These are phyloP conservation scores for Capromys pilorides DNA, from an alignment of 2,797 vertebrate species.

Conservation along the genomic window DNA sequence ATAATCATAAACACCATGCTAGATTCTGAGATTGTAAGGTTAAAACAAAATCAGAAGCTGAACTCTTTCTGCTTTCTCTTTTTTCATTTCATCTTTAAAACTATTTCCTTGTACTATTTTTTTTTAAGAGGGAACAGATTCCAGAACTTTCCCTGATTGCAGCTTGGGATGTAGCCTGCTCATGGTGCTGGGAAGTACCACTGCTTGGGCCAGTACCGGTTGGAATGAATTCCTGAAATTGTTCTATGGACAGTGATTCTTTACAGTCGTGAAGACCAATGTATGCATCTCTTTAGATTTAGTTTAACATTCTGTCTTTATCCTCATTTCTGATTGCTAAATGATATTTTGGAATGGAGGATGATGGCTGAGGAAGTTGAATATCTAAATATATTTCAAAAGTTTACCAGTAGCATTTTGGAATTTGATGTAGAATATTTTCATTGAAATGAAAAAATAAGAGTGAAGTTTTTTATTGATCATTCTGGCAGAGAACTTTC, in stretches of 20 bases:
- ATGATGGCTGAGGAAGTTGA: background rate
- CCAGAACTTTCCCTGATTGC: background rate
- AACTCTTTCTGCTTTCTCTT: background rate
- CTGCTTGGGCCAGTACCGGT: fast-evolving
- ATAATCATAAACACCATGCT: constrained; percentile 1
- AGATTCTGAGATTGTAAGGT: background rate
- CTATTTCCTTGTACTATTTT: background rate
- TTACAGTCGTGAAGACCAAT: background rate
- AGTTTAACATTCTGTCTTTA: background rate
- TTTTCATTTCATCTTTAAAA: background rate
- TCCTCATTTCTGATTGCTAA: background rate
- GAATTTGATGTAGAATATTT: constrained; percentile 20
- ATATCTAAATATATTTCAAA: background rate
- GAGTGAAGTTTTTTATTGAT: background rate
- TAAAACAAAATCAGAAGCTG: background rate
- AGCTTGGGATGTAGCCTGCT: background rate
- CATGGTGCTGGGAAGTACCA: background rate
- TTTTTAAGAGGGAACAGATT: background rate
- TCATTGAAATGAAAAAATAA: constrained; percentile 2
- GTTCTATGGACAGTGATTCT: background rate
- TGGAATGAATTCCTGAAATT: background rate
- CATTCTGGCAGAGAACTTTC: constrained; percentile 15
- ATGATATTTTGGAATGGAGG: background rate
- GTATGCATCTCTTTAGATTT: background rate
- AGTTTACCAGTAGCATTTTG: background rate